A percentile compares a stretch with the other conserved stretches of the same genome.
phyloP scores from a whole-genome alignment of 2,888 invertebrate genomes.

The Drosophila peninsularis region DNA sequence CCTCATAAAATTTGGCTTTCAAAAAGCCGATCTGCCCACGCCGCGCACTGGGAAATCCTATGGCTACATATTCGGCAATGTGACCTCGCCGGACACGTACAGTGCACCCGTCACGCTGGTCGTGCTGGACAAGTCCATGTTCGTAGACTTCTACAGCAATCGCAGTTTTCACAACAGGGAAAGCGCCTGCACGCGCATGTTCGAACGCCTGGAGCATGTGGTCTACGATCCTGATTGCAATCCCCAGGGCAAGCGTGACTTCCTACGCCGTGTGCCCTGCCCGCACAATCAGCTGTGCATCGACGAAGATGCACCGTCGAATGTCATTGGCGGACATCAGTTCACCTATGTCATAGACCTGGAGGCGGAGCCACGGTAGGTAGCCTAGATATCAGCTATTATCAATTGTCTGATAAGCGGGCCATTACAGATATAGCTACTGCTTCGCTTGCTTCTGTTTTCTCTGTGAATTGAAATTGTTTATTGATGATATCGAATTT shows the following conservation, averaged over 20 bases:
- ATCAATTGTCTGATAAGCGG: slow-evolving; percentile 36
- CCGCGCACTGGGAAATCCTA: slow-evolving; percentile 90
- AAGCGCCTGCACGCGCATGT: slow-evolving; percentile 93
- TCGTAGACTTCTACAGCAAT: slow-evolving; percentile 95
- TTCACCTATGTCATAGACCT: slow-evolving; percentile 97
- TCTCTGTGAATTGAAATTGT: not conserved
- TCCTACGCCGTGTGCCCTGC: slow-evolving; percentile 94
- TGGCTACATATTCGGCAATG: slow-evolving; percentile 98
- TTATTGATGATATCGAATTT: not conserved
- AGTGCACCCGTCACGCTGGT: slow-evolving; percentile 91
- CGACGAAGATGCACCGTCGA: slow-evolving; percentile 94
- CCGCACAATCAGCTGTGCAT: slow-evolving; percentile 89
- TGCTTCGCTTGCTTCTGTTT: not conserved
- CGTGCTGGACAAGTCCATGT: slow-evolving; percentile 94
- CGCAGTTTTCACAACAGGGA: slow-evolving; percentile 88
- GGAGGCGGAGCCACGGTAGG: slow-evolving; percentile 93
- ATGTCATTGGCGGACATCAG: slow-evolving; percentile 94
- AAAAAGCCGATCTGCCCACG: slow-evolving; percentile 93
- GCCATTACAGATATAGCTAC: slow-evolving; percentile 5
- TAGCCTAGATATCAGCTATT: slow-evolving; percentile 5
- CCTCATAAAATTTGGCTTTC: slow-evolving; percentile 97
- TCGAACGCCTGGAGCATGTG: slow-evolving; percentile 91
- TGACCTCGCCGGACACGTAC: slow-evolving; percentile 90
- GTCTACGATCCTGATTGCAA: slow-evolving; percentile 95
- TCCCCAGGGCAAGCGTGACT: slow-evolving; percentile 86